phyloP scores from a whole-genome alignment of 2,113 vertebrate genomes.

The Mus spicilegus region DNA sequence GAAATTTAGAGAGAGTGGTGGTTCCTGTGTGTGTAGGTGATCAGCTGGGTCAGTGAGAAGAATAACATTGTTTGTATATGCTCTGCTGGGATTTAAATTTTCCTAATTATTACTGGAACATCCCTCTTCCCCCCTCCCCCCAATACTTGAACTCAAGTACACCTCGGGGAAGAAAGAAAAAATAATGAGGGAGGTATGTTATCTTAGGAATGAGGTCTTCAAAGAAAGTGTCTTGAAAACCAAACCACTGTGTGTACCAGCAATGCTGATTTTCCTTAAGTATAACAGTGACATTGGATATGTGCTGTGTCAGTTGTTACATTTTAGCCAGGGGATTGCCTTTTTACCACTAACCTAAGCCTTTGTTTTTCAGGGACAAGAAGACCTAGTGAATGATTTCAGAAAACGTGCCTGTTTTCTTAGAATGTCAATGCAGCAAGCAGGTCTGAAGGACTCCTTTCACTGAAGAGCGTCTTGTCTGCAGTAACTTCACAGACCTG shows the following conservation, averaged over 20 bases:
- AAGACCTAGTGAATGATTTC: conserved; percentile 69
- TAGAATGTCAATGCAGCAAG: conserved; percentile 64
- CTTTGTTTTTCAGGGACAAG: conserved; percentile 80
- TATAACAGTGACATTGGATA: background rate
- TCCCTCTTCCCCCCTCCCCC: background rate
- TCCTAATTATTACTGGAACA: conserved; percentile 32
- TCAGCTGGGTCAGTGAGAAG: conserved; percentile 51
- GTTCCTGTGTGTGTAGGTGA: background rate
- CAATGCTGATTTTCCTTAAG: conserved; percentile 30
- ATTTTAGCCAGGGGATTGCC: conserved; percentile 16
- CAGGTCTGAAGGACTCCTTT: conserved; percentile 30
- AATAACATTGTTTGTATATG: conserved; percentile 41
- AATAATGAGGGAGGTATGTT: background rate
- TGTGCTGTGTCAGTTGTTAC: background rate
- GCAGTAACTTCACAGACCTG: conserved; percentile 5
- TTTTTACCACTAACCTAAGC: conserved; percentile 57
- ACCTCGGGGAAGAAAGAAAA: background rate
- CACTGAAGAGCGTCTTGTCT: conserved; percentile 62
- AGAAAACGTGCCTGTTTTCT: conserved; percentile 71
- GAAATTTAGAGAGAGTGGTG: conserved; percentile 23
- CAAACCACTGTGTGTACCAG: background rate
- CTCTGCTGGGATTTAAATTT: conserved; percentile 22
- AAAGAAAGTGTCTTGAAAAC: conserved; percentile 40
- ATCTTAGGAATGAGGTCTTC: conserved; percentile 40
- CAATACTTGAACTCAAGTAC: conserved; percentile 14